Evolutionary conservation across 2,888 invertebrate genomes (phyloP).

Genomic region (Tachina grossa): DNA sequence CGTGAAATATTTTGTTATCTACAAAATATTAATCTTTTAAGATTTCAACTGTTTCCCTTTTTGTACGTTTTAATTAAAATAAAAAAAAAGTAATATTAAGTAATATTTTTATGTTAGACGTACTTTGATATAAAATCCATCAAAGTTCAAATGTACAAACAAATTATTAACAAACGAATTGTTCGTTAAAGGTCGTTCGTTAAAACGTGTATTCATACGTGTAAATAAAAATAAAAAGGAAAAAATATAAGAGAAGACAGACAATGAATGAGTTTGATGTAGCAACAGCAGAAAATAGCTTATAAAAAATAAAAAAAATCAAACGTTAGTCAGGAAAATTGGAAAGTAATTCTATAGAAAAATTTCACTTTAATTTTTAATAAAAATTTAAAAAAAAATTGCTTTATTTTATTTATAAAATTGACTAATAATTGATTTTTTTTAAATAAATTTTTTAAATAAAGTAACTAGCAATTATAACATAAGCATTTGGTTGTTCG

Average conservation of each 20-base stretch:
- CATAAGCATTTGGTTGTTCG: no score
- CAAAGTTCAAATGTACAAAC: conserved; percentile 35
- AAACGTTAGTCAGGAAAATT: neutral
- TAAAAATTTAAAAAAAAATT: no score
- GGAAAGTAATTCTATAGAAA: no score
- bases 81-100: conserved; percentile 26
- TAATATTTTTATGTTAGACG: conserved; percentile 24
- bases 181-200: conserved; percentile 43
- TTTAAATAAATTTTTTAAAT: no score
- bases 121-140: conserved; percentile 5
- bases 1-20: neutral
- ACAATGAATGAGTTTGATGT: conserved; percentile 27
- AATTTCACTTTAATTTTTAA: no score
- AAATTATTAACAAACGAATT: conserved; percentile 53
- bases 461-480: no score
- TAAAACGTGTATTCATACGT: conserved; percentile 27
- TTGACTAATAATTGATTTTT: no score
- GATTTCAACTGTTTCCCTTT: neutral
- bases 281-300: neutral
- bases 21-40: conserved; percentile 50
- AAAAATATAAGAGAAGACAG: neutral
- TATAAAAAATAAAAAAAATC: neutral
- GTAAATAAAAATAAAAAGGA: neutral
- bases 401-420: no score
- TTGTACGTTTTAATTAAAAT: conserved; percentile 41